Base-by-base conservation (phyloP, 2,888 invertebrate genomes). In the Pterostichus madidus region DNA sequence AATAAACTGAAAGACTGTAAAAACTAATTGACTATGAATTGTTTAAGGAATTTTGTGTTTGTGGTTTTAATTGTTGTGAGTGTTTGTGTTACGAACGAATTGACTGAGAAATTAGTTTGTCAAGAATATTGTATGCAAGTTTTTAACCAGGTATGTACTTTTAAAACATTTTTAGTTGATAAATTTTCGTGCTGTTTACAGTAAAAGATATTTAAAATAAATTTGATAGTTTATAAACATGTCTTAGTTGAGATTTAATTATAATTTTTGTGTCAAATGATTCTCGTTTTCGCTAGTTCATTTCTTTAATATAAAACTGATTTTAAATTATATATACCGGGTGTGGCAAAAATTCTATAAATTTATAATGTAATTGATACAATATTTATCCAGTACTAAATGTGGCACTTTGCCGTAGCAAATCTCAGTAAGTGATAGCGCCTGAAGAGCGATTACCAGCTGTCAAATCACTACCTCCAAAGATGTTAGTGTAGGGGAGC, bases 11-110 rank as follows among this genome's bases (percentile, higher is more conserved):
- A 64, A n/a, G n/a, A 35, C 4, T 64, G 35, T 13, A 64, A n/a
- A 31, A 49, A 2, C 49, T 49, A 5, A 49, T 49, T 49, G n/a
- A 49, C 49, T 49, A 49, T 49, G 49, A 49, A 4, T 46, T 46
- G 10, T 46, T 8, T 2, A 3, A 6, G 46, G 5, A 46, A 5
- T 11, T 49, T 49, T 49, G 49, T 49, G 49, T 49, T 11, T 49
- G 5, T 49, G 49, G 1, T 39, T 39, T 1, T 39, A 7, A 39
- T 39, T 39, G 39, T 71, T 71, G 68, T 71, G 68, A 71, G 17
- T 44, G 44, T 71, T 71, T 71, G 68, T 71, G 68, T 17, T 5
- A 39, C 39, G 39, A 15, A 71, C 44, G 6, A 39, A 71, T 71
- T 71, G n/a, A 4, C 15, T 44, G 68, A 44, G n/a, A 44, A 15